Evolutionary conservation across 2,113 vertebrate genomes (phyloP).

Genomic region (Trachemys scripta): DNA sequence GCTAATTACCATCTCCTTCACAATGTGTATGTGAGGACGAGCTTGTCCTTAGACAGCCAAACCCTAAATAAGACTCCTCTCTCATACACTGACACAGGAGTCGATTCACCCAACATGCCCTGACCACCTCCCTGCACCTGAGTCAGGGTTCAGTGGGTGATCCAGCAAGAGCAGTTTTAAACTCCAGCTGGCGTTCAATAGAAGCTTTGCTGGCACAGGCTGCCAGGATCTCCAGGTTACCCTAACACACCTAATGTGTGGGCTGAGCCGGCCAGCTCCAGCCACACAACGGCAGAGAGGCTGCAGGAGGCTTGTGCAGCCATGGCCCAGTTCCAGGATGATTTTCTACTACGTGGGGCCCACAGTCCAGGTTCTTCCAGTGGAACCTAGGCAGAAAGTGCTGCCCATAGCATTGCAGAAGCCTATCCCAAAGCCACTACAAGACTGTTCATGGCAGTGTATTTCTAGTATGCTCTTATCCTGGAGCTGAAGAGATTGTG

Average conservation of each 20-base stretch:
- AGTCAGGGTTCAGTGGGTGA: not conserved
- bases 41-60: not conserved
- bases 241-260: fast-evolving
- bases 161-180: not conserved
- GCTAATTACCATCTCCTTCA: not conserved
- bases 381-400: not conserved
- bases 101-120: not conserved
- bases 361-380: fast-evolving
- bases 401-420: not conserved
- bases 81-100: not conserved
- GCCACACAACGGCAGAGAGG: not conserved
- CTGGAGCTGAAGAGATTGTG: not conserved
- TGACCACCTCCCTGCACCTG: not conserved
- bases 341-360: fast-evolving
- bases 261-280: not conserved
- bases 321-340: fast-evolving
- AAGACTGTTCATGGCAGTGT: fast-evolving
- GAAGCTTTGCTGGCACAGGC: not conserved
- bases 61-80: not conserved
- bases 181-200: not conserved
- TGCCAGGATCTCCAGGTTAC: not conserved
- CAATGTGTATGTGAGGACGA: not conserved
- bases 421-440: fast-evolving
- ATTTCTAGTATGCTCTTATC: not conserved
- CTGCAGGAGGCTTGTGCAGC: fast-evolving